Conservation (phyloP, 1,140 invertebrate genomes). For the Eubasilissa regina region DNA sequence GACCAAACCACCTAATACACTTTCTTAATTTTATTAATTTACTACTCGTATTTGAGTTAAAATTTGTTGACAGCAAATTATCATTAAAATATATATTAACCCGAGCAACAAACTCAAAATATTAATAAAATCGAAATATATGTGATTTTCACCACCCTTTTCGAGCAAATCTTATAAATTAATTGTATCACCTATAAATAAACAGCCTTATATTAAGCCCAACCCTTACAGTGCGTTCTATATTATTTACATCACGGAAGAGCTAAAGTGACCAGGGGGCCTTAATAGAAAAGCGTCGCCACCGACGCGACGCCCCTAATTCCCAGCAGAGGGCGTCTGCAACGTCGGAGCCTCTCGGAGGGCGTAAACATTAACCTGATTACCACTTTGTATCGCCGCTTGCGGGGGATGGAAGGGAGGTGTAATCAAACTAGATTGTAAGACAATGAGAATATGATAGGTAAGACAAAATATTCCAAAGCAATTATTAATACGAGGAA, state of each 20-base stretch:
- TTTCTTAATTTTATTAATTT: too few relatives aligned
- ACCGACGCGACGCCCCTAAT: constrained; percentile 22
- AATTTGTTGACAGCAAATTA: too few relatives aligned
- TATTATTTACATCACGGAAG: constrained; percentile 10
- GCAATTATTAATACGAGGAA: too few relatives aligned
- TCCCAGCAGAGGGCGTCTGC: constrained; percentile 46
- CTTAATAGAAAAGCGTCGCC: constrained; percentile 15
- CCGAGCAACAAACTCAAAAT: too few relatives aligned
- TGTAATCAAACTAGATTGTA: constrained; percentile 34
- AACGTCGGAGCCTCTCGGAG: constrained; percentile 23
- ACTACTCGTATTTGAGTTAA: too few relatives aligned
- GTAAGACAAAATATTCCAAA: too few relatives aligned
- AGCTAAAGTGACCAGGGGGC: constrained; percentile 19
- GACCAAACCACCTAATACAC: too few relatives aligned
- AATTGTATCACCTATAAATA: neutral
- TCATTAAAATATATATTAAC: neutral
- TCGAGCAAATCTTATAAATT: neutral
- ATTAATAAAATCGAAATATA: neutral
- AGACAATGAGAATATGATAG: constrained; percentile 16
- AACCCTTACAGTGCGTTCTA: neutral
- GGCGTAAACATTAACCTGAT: constrained; percentile 29
- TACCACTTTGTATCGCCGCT: constrained; percentile 35
- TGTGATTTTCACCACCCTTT: neutral
- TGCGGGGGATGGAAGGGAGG: constrained; percentile 25
- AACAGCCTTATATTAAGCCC: neutral